Evolutionary conservation across 64 coral and sea anemone genomes (phyloP).

Genomic region (Actinia equina): DNA sequence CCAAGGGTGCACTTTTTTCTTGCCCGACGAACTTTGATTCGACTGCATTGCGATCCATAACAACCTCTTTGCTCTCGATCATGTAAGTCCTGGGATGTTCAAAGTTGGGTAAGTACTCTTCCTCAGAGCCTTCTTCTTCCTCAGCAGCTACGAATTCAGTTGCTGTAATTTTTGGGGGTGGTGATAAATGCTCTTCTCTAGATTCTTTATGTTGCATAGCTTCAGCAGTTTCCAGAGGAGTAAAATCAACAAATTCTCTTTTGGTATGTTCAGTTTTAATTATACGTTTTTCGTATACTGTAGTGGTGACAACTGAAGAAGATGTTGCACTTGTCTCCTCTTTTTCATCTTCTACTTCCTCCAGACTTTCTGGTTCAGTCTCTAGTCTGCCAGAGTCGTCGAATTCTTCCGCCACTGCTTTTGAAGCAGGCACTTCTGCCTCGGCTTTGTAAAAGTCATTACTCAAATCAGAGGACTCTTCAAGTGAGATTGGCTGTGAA

Average conservation of each 20-base stretch:
- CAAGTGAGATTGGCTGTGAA: not conserved
- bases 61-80: slow-evolving; percentile 4
- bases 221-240: slow-evolving; percentile 7
- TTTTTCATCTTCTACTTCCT: not conserved
- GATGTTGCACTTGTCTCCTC: not conserved
- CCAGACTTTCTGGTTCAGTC: not conserved
- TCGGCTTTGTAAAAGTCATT: slow-evolving; percentile 7
- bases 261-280: slow-evolving; percentile 8
- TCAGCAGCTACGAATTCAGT: slow-evolving; percentile 36
- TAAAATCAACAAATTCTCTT: not conserved
- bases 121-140: slow-evolving; percentile 26
- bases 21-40: not conserved
- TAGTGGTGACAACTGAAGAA: not conserved
- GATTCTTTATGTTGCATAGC: not conserved
- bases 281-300: not conserved
- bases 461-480: slow-evolving; percentile 10
- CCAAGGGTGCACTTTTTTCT: not conserved
- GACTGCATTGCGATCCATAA: not conserved
- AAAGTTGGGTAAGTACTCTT: slow-evolving; percentile 21
- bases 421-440: slow-evolving; percentile 7
- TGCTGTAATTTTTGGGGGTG: slow-evolving; percentile 3
- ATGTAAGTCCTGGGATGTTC: slow-evolving; percentile 14
- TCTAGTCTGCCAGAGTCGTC: not conserved
- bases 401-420: slow-evolving; percentile 13
- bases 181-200: not conserved